Base-by-base conservation (phyloP, 1,140 invertebrate species). In the Monochamus saltuarius region DNA sequence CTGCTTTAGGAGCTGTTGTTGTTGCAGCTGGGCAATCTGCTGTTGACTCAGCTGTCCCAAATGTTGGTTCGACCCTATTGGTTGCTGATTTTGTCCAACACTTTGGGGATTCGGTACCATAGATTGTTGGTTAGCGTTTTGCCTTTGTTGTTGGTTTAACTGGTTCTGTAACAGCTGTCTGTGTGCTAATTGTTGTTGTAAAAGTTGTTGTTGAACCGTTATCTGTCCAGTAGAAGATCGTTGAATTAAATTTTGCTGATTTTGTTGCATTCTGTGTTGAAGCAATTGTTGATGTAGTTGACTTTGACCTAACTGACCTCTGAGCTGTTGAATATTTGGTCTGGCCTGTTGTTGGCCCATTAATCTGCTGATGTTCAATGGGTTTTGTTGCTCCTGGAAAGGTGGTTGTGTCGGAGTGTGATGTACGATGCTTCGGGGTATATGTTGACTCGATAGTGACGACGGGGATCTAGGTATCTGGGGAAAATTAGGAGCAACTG, bases 11-110 rank as follows among this genome's bases (percentile, higher is more conserved):
- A 62, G 59, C 61, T 65, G 70, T 36, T 78, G 71, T 59, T 78
- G 75, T 39, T 78, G 77, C 6, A 72, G 57, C 60, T 78, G 71
- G 61, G 72, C 59, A 64, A 75, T 69, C 40, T 74, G 72, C 34
- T 78, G 76, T 45, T 71, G 71, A 53, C 57, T 66, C 59, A 77
- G 74, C 54, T 77, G 74, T 51, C 59, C 62, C 19, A 66, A 60
- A 53, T 75, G 64, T 57, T 65, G 74, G 73, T 61, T 71, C 64
- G 36, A 6, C 11, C 43, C 16, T 56, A 53, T 54, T 36, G 46
- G 39, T 6, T 45, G 47, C 36, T 59, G 49, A 8, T 40, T 7
- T 34, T 59, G 58, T 22, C 16, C 37, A 51, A 35, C 22, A 6
- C 22, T 6, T 10, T 45, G 47, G 35, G 52, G 49, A n/a, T 29